Base-by-base conservation (phyloP, 2,113 vertebrate species). In the Mystacornis crossleyi region DNA sequence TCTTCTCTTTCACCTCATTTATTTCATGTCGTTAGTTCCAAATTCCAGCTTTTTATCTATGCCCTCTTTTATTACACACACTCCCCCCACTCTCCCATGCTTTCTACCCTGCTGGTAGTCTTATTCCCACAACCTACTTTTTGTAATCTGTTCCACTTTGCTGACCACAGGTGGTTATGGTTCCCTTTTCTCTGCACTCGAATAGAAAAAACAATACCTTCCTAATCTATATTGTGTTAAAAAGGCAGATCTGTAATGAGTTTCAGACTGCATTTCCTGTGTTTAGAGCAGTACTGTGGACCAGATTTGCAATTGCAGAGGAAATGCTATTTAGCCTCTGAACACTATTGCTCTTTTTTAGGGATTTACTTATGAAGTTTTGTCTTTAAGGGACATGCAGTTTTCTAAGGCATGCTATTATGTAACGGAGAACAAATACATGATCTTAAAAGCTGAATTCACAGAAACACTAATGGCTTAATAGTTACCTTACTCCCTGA, bases 91-190 rank as follows among this genome's bases (percentile, higher is more conserved):
- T 13, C 17, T 14, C 12, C 9, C 28, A 74, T 53, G 54, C 34
- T 70, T 80, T 66, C 67, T 57, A 57, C 25, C 79, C 82, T 83
- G 64, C 89, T 96, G 90, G 24, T 95, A 50, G 50, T 93, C 64
- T 64, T 48, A 89, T 86, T 95, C 33, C 80, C 3, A 4, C 54
- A 93, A 83, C 89, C 91, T 93, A 62, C 60, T 93, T 97, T 94
- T 93, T 53, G 67, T 93, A 42, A 71, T 89, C 42, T 78, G 75
- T 92, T 95, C 94, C 55, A 86, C 71, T 97, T 93, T 90, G 34
- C 82, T 95, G 89, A 92, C 64, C 34, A 21, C 71, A 86, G 80
- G 73, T 93, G 51, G 64, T 61, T 86, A 54, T 47, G 43, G 36
- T 74, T 29, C 23, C 33, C 17, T 58, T 80, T 89, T 62, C 61